Evolutionary conservation across 2,113 vertebrate genomes (phyloP), one percentile per base, ranked within the genome.

Genomic region (Mesoclemmys tuberculata): DNA sequence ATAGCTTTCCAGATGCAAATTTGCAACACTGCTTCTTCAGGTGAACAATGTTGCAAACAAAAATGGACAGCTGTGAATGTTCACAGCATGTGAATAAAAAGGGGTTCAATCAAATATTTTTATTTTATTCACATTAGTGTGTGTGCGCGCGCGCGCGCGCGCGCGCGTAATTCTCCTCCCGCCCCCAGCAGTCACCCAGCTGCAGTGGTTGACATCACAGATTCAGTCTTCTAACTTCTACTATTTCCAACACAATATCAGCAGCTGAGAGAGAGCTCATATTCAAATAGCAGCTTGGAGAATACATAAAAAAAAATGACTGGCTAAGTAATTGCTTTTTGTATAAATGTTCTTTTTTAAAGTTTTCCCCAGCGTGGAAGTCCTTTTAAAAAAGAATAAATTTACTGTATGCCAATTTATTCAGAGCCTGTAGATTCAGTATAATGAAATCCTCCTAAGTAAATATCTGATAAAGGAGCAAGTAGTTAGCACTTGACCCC

Each of bases 251-350:
- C 93, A 87, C 89, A 97, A 95, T 92, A 71, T 90, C 91, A 85
- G 94, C 93, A 94, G 96, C 95, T 94, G 3, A 11, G 84, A 96
- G 41, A 95, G 97, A 98, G 97, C 97, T 98, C 91, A 71, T 9
- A 89, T 92, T 97, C 97, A 96, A 97, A 97, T 8, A 98, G 95
- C 98, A 98, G 97, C 95, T 92, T 96, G 94, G 95, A 97, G 95
- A 98, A 98, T 97, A 97, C 97, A 97, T 97, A 52, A 52, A 52
- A 97, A 93, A 96, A 97, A 98, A 98, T 98, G 98, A 98, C 97
- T 46, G 19, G 94, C 95, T 97, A 86, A 94, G 98, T 98, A 98
- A 98, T 98, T 98, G 97, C 98, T 98, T 98, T 98, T 97, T 95
- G 95, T 98, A 98, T 97, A 98, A 98, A 97, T 93, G 97, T 95